These are phyloP conservation scores for Cheilinus undulatus DNA, from an alignment of 2,113 vertebrate species.

Conservation along the genomic window DNA sequence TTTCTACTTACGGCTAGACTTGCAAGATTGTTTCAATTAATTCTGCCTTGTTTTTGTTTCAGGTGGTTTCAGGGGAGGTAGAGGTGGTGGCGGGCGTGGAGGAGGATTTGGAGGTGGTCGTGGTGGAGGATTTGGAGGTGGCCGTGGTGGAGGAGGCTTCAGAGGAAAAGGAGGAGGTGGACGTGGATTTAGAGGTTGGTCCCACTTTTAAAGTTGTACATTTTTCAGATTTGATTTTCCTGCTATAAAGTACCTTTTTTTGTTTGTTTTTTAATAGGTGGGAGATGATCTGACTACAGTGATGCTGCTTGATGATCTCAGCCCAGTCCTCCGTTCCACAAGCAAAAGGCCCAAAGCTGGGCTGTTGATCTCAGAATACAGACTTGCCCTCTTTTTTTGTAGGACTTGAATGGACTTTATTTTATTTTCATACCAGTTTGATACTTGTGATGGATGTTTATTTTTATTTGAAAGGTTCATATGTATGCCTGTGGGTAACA, in stretches of 20 bases:
- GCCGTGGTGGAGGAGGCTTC: conserved; percentile 80
- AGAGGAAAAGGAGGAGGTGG: conserved; percentile 87
- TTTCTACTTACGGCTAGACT: not conserved
- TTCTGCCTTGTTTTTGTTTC: not conserved
- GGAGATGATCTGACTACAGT: conserved; percentile 45
- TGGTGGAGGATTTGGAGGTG: conserved; percentile 79
- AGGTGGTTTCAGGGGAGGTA: conserved; percentile 83
- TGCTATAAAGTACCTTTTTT: not conserved
- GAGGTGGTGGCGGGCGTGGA: conserved; percentile 81
- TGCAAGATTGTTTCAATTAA: not conserved
- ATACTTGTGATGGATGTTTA: conserved; percentile 15
- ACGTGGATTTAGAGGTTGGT: conserved; percentile 86
- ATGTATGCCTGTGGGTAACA: not conserved
- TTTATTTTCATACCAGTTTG: conserved; percentile 45
- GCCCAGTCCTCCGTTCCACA: not conserved
- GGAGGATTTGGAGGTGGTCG: conserved; percentile 77
- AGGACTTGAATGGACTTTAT: conserved; percentile 25
- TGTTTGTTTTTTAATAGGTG: conserved; percentile 46
- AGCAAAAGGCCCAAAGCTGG: conserved; percentile 4
- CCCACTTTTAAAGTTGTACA: not conserved
- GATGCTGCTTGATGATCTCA: not conserved
- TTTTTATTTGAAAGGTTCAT: conserved; percentile 59
- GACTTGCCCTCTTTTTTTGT: conserved; percentile 43
- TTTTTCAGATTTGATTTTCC: not conserved
- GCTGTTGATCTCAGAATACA: conserved; percentile 17